phyloP scores from a whole-genome alignment of 2,113 vertebrate genomes.

The Microcebus griseorufus region DNA sequence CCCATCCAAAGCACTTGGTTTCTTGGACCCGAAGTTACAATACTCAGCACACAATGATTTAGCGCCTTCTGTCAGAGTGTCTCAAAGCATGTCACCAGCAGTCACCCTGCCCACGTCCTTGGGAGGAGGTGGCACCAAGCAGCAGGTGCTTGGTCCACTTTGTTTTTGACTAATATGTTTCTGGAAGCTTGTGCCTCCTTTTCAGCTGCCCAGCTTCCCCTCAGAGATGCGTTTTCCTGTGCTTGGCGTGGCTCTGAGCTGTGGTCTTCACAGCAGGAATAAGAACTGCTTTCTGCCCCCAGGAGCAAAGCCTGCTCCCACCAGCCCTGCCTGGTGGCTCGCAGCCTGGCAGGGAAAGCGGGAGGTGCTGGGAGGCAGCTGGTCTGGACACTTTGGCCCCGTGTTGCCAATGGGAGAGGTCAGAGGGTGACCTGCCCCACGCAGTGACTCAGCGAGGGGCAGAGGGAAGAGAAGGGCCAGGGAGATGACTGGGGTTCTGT shows the following conservation, averaged over 20 bases:
- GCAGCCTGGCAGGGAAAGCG: background rate
- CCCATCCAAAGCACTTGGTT: conserved; percentile 58
- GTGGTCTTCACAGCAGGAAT: background rate
- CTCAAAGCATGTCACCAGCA: conserved; percentile 60
- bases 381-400: background rate
- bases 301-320: background rate
- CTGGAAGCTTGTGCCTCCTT: background rate
- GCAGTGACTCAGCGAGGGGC: background rate
- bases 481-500: fast-evolving
- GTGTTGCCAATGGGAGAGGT: no score
- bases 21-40: conserved; percentile 55
- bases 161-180: background rate
- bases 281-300: background rate
- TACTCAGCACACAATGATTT: conserved; percentile 61
- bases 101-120: conserved; percentile 53
- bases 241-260: background rate
- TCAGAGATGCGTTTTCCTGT: background rate
- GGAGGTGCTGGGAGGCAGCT: background rate
- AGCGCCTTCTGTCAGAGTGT: conserved; percentile 60
- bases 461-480: background rate
- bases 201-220: background rate
- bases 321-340: fast-evolving
- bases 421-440: background rate
- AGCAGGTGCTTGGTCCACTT: background rate
- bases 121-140: background rate